Evolutionary conservation across 2,113 vertebrate genomes (phyloP).

Genomic region (Sinosuthora webbiana): DNA sequence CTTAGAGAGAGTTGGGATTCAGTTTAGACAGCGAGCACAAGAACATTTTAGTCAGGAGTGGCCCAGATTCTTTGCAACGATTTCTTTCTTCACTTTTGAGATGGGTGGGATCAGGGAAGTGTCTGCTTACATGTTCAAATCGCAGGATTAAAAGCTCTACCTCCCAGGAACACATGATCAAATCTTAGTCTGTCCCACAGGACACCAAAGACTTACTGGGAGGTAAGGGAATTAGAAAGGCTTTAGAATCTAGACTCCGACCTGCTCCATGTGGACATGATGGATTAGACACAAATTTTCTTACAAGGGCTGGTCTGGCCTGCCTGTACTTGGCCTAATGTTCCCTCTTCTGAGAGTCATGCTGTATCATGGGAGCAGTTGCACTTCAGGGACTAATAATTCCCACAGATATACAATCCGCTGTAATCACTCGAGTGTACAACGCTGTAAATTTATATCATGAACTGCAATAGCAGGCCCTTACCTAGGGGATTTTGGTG

Average conservation of each 20-base stretch:
- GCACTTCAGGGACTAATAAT: background rate
- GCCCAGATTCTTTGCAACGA: background rate
- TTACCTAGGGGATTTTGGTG: background rate
- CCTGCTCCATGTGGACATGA: background rate
- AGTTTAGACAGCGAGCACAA: background rate
- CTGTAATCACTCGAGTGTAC: background rate
- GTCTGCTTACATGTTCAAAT: background rate
- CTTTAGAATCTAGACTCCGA: conserved; percentile 1
- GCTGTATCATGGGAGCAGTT: background rate
- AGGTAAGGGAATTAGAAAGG: conserved; percentile 23
- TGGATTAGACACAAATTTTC: background rate
- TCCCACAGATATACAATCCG: background rate
- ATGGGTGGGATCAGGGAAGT: background rate
- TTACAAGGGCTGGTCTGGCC: background rate
- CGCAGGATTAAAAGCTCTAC: background rate
- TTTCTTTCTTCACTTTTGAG: background rate
- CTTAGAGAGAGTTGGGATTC: background rate
- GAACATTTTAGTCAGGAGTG: background rate
- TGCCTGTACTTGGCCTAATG: background rate
- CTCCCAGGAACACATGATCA: background rate
- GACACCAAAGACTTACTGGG: background rate
- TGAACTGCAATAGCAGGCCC: background rate
- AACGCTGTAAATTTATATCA: background rate
- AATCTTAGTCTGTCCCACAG: background rate
- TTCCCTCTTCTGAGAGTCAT: background rate